phyloP scores from a whole-genome alignment of 2,113 vertebrate genomes.

The Ictalurus furcatus region DNA sequence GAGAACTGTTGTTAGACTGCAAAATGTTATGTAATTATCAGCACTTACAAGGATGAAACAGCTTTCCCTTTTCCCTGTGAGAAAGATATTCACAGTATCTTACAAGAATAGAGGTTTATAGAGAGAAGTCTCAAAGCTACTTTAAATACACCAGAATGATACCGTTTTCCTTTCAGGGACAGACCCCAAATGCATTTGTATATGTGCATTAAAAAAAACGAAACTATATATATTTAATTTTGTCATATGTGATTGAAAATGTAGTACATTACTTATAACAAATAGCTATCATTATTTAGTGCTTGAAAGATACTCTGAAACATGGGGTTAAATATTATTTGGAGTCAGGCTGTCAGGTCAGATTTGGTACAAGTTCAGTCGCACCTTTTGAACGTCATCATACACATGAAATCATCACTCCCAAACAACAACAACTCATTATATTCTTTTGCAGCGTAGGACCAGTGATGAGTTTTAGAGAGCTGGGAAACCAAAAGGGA shows the following conservation, averaged over 20 bases:
- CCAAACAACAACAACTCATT: background rate
- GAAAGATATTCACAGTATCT: background rate
- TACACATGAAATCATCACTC: background rate
- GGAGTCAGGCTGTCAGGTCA: background rate
- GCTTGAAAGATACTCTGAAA: background rate
- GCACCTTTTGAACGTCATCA: background rate
- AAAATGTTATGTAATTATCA: slow-evolving; percentile 30
- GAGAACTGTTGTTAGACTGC: background rate
- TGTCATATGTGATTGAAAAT: background rate
- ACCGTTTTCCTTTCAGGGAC: background rate
- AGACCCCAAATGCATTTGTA: background rate
- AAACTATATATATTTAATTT: background rate
- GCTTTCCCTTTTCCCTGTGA: background rate
- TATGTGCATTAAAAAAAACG: background rate
- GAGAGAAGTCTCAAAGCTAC: slow-evolving; percentile 4
- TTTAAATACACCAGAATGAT: background rate
- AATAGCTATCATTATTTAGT: background rate
- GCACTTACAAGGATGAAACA: background rate
- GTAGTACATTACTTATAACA: background rate
- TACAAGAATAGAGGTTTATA: background rate
- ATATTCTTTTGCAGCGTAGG: too few species aligned
- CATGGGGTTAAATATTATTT: background rate
- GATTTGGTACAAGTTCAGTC: background rate
- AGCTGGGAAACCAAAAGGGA: background rate
- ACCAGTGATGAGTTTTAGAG: background rate